Conservation (phyloP, 1,140 invertebrate genomes). For the Sycophila sp. region DNA sequence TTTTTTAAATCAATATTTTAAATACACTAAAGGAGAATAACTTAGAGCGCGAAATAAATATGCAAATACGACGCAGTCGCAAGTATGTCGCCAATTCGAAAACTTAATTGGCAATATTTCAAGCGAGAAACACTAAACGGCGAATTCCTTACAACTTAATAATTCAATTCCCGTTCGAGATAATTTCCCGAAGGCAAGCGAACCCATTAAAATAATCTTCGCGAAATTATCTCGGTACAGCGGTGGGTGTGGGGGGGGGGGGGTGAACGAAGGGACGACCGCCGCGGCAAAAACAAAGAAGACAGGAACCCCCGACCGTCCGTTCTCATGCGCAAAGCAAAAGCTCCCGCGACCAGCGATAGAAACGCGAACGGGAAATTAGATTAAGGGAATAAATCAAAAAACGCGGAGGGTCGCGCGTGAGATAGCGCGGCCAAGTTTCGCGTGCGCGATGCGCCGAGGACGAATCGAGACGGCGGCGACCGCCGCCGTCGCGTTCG, state of each 20-base stretch:
- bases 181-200: conserved; percentile 18
- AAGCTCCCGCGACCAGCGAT: no score
- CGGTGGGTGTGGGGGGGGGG: no score
- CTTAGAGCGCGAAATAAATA: no score
- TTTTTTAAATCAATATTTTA: no score
- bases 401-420: conserved; percentile 2
- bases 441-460: neutral
- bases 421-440: conserved; percentile 11
- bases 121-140: neutral
- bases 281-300: neutral
- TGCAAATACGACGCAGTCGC: no score
- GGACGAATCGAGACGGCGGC: conserved; percentile 13
- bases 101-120: conserved; percentile 7
- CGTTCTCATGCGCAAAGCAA: no score
- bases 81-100: no score
- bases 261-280: no score
- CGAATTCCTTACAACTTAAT: conserved; percentile 1
- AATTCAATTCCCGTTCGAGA: conserved; percentile 19
- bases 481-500: neutral
- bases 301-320: no score
- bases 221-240: conserved; percentile 20
- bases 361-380: conserved; percentile 17
- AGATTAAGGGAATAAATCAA: conserved; percentile 30
- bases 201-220: conserved; percentile 23
- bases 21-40: no score